Conservation (phyloP, 2,113 vertebrate genomes). For the Sula dactylatra region DNA sequence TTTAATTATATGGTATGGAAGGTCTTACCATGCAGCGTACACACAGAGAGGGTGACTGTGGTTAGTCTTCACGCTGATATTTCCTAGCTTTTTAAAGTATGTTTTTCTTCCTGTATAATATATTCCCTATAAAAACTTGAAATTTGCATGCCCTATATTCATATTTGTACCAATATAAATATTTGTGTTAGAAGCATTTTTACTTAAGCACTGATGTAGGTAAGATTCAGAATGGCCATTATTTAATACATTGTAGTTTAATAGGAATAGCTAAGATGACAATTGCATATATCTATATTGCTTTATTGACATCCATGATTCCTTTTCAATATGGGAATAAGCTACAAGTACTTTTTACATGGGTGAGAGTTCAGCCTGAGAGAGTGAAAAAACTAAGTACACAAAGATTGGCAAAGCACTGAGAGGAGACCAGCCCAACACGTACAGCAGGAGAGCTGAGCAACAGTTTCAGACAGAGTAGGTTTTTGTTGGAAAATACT, state of each 20-base stretch:
- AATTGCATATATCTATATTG: neutral
- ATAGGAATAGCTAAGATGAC: neutral
- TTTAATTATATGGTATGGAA: neutral
- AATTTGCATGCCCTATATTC: neutral
- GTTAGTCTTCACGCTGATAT: neutral
- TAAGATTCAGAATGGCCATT: neutral
- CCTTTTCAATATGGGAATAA: neutral
- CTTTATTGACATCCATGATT: neutral
- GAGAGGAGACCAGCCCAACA: neutral
- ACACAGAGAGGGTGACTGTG: neutral
- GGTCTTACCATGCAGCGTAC: neutral
- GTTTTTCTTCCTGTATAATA: neutral
- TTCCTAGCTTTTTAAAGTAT: neutral
- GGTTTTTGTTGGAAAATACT: neutral
- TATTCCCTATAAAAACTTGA: neutral
- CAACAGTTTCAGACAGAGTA: neutral
- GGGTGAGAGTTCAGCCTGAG: neutral
- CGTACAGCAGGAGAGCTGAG: neutral
- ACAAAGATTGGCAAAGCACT: neutral
- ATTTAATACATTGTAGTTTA: neutral
- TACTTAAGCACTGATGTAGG: neutral
- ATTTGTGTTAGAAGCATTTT: neutral
- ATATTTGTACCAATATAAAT: neutral
- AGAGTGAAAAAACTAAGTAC: neutral
- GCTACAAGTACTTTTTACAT: neutral